phyloP scores from a whole-genome alignment of 2,888 invertebrate genomes.

The Erebia aethiops region DNA sequence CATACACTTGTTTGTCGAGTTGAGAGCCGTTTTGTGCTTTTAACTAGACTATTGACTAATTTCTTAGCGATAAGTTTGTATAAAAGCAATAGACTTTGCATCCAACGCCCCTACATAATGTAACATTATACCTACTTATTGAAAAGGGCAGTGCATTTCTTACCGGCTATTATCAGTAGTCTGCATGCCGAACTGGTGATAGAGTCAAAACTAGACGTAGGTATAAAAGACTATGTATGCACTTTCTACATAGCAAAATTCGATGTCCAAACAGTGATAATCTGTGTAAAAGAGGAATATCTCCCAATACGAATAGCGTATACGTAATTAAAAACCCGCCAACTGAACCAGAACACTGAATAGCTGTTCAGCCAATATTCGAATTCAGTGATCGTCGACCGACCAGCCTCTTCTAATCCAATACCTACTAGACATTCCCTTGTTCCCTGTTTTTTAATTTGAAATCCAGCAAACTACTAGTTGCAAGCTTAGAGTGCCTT shows the following conservation, averaged over 20 bases:
- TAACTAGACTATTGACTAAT: too few relatives aligned
- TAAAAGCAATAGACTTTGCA: too few relatives aligned
- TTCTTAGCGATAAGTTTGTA: too few relatives aligned
- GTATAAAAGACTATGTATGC: not conserved
- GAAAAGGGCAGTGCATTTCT: too few relatives aligned
- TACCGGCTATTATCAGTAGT: too few relatives aligned
- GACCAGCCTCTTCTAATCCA: constrained; percentile 42
- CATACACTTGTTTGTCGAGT: too few relatives aligned
- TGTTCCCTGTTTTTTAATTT: constrained; percentile 64
- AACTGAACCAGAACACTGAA: constrained; percentile 11
- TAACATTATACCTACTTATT: too few relatives aligned
- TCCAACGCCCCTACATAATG: too few relatives aligned
- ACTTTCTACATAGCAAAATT: not conserved
- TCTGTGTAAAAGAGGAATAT: not conserved
- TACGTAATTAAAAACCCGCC: constrained; percentile 19
- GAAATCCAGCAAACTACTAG: constrained; percentile 70
- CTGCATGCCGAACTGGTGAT: too few relatives aligned
- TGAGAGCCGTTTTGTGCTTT: too few relatives aligned
- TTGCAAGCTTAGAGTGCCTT: constrained; percentile 43
- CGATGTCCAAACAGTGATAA: not conserved
- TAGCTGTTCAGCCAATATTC: constrained; percentile 28
- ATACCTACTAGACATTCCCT: constrained; percentile 57
- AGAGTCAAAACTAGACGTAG: not conserved
- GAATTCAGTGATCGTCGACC: constrained; percentile 36
- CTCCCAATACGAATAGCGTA: not conserved